Evolutionary conservation across 2,113 vertebrate species (phyloP).

Genomic region (Channa argus): DNA sequence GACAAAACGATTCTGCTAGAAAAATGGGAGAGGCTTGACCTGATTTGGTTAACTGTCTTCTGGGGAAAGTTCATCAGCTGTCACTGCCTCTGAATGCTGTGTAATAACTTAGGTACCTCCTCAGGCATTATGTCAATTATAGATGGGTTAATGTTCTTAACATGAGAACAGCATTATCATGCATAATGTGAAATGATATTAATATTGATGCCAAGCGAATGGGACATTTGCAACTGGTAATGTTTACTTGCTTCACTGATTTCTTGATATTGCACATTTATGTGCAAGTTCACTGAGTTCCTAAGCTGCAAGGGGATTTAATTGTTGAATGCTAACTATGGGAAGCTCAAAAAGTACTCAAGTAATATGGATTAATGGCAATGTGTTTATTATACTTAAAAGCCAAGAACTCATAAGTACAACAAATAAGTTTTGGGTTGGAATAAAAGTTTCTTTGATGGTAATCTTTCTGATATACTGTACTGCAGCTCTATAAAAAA

Average conservation of each 20-base stretch:
- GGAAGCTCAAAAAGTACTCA: neutral
- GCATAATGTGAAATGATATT: constrained; percentile 56
- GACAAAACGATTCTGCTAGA: neutral
- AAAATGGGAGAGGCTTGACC: neutral
- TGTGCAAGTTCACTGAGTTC: neutral
- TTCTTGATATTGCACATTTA: constrained; percentile 9
- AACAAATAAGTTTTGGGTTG: neutral
- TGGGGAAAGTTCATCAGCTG: constrained; percentile 35
- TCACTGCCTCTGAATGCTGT: constrained; percentile 25
- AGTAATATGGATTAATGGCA: no score
- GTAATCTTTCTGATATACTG: no score
- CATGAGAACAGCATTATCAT: constrained; percentile 68
- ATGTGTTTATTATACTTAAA: neutral
- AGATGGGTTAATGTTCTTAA: constrained; percentile 46
- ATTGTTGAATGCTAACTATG: neutral
- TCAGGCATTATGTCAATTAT: constrained; percentile 56
- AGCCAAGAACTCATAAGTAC: neutral
- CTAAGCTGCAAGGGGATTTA: neutral
- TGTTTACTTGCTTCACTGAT: constrained; percentile 49
- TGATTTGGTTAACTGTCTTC: constrained; percentile 15
- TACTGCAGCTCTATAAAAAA: no score
- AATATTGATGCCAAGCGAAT: constrained; percentile 43
- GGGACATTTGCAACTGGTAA: constrained; percentile 16
- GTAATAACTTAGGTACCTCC: constrained; percentile 11
- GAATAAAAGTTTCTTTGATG: neutral